These are phyloP conservation scores for Gortyna flavago DNA, from an alignment of 2,888 invertebrate genomes.

Conservation along the genomic window DNA sequence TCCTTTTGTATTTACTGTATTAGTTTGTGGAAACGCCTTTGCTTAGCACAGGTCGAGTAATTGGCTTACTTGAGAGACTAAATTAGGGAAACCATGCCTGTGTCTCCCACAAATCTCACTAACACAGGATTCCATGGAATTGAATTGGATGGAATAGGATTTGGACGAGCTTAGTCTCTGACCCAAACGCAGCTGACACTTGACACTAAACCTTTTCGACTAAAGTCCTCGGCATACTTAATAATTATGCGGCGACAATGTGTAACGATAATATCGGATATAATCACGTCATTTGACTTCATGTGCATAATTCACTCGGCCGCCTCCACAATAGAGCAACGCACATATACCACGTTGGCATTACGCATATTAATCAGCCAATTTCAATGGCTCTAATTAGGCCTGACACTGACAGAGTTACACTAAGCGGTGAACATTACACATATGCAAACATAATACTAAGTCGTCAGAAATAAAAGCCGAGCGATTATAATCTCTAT, in stretches of 20 bases:
- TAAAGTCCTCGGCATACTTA: constrained; percentile 40
- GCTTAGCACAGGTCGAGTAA: constrained; percentile 19
- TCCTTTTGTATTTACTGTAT: constrained; percentile 7
- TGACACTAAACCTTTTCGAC: not conserved
- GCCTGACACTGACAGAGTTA: constrained; percentile 87
- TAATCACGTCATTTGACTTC: constrained; percentile 81
- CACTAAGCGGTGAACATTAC: constrained; percentile 81
- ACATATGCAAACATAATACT: constrained; percentile 64
- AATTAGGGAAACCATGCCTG: constrained; percentile 5
- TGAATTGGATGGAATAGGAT: constrained; percentile 6
- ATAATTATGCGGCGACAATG: constrained; percentile 66
- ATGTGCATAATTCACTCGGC: constrained; percentile 80
- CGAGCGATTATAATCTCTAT: constrained; percentile 58
- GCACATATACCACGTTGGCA: constrained; percentile 79
- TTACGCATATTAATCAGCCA: constrained; percentile 88
- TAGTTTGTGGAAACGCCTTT: not conserved
- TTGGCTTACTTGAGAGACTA: not conserved
- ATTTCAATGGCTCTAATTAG: constrained; percentile 89
- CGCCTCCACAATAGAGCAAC: constrained; percentile 83
- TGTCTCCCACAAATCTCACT: not conserved
- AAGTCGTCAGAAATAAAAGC: constrained; percentile 52
- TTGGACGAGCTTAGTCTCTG: not conserved
- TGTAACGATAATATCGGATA: constrained; percentile 76
- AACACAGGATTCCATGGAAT: not conserved
- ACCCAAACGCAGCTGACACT: not conserved